Conservation (phyloP, 2,113 vertebrate genomes). For the Tringa solitaria region DNA sequence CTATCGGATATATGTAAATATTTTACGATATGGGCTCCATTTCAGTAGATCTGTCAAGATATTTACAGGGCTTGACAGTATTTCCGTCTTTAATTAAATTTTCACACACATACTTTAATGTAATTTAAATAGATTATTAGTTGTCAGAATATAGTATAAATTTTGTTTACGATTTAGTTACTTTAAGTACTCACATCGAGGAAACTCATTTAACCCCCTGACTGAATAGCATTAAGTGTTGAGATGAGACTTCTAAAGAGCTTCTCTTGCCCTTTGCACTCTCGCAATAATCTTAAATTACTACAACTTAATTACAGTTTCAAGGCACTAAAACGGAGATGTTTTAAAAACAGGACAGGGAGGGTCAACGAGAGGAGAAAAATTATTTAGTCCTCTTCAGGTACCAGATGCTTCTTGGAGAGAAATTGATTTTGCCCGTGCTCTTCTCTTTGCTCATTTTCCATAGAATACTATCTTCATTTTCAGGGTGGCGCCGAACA, state of each 20-base stretch:
- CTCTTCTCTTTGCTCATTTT: not conserved
- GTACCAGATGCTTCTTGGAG: not conserved
- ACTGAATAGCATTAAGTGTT: slow-evolving; percentile 66
- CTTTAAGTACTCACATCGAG: slow-evolving; percentile 76
- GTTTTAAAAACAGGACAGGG: slow-evolving; percentile 21
- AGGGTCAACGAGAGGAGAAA: slow-evolving; percentile 5
- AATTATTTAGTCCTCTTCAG: slow-evolving; percentile 55
- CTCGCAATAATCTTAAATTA: slow-evolving; percentile 73
- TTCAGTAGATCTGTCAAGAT: slow-evolving; percentile 74
- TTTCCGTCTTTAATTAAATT: slow-evolving; percentile 80
- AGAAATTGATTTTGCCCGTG: not conserved
- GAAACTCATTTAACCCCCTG: slow-evolving; percentile 79
- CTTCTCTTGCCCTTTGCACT: slow-evolving; percentile 65
- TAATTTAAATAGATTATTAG: slow-evolving; percentile 83
- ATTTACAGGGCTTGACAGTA: slow-evolving; percentile 76
- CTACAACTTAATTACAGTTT: slow-evolving; percentile 70
- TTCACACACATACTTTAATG: slow-evolving; percentile 78
- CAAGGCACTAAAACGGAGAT: slow-evolving; percentile 65
- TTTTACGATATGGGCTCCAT: slow-evolving; percentile 64
- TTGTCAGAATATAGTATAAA: slow-evolving; percentile 80
- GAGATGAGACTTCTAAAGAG: slow-evolving; percentile 73
- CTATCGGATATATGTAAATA: slow-evolving; percentile 72
- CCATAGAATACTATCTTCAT: not conserved
- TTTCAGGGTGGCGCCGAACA: not conserved
- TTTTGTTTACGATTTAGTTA: slow-evolving; percentile 82